Evolutionary conservation across 1,140 invertebrate genomes (phyloP).

Genomic region (Nasonia giraulti): DNA sequence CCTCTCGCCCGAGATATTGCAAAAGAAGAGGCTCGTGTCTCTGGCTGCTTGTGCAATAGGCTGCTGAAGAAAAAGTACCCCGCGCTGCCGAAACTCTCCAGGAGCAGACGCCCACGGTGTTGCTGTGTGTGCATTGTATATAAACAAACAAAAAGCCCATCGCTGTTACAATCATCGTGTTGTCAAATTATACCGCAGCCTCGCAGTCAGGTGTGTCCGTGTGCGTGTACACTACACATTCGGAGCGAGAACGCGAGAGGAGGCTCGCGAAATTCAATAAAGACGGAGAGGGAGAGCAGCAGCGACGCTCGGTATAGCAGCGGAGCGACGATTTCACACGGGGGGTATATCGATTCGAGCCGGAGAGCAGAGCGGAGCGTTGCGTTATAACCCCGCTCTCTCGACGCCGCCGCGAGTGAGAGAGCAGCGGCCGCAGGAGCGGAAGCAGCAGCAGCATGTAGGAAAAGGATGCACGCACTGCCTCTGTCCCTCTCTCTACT

Average conservation of each 20-base stretch:
- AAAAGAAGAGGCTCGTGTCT: conserved; percentile 32
- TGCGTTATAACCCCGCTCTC: neutral
- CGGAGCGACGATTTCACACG: conserved; percentile 32
- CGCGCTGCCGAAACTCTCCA: neutral
- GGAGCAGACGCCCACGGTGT: neutral
- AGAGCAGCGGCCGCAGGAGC: neutral
- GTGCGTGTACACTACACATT: neutral
- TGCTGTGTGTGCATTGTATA: neutral
- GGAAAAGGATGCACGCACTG: conserved; percentile 1
- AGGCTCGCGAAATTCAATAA: conserved; percentile 11
- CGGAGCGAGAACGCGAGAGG: conserved; percentile 2
- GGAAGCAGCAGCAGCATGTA: neutral
- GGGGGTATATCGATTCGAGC: conserved; percentile 29
- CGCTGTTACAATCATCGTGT: neutral
- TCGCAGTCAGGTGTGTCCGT: neutral
- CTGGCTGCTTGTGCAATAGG: conserved; percentile 24
- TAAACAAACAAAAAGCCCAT: neutral
- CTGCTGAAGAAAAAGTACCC: conserved; percentile 5
- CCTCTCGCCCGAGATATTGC: conserved; percentile 19
- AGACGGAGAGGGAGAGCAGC: conserved; percentile 24
- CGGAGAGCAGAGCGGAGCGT: neutral
- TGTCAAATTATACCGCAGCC: neutral
- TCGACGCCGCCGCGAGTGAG: neutral
- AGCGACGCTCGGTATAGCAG: neutral
- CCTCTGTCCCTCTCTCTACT: neutral